These are phyloP conservation scores for Euthynnus affinis DNA, from an alignment of 2,797 vertebrate genomes.

Conservation along the genomic window DNA sequence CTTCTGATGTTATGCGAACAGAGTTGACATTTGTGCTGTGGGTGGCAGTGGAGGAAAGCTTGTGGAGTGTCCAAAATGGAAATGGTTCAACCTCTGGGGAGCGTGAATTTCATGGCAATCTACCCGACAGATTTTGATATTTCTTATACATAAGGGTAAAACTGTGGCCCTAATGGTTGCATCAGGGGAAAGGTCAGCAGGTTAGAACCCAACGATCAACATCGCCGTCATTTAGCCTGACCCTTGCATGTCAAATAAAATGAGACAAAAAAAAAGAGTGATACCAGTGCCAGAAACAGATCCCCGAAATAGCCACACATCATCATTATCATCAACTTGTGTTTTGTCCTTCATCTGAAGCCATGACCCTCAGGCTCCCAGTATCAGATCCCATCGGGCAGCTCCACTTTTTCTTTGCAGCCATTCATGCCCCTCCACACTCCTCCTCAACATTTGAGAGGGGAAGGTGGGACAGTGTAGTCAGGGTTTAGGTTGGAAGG, in stretches of 20 bases:
- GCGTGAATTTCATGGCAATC: not conserved
- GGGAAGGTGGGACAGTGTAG: conserved; percentile 17
- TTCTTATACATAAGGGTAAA: conserved; percentile 10
- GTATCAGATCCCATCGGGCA: conserved; percentile 31
- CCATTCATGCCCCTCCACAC: conserved; percentile 3
- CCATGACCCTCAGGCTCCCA: conserved; percentile 50
- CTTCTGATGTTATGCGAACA: not conserved
- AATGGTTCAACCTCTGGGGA: not conserved
- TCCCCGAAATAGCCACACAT: conserved; percentile 64
- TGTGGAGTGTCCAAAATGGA: not conserved
- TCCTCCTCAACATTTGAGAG: conserved; percentile 35
- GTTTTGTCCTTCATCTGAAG: conserved; percentile 66
- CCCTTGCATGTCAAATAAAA: conserved; percentile 43
- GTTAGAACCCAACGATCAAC: conserved; percentile 6
- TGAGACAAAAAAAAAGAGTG: conserved; percentile 11
- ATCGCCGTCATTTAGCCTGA: conserved; percentile 3
- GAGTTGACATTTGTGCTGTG: not conserved
- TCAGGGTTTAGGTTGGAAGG: conserved; percentile 18
- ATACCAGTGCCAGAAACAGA: conserved; percentile 14
- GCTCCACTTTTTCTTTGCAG: conserved; percentile 26
- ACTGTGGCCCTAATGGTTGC: not conserved
- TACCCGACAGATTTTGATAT: not conserved
- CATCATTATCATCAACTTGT: conserved; percentile 69
- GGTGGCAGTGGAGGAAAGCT: not conserved
- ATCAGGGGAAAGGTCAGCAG: conserved; percentile 28